Percentiles rank a stretch among this genome's conserved stretches.
Conservation (phyloP, 2,888 invertebrate genomes). For the Apotomis betuletana region DNA sequence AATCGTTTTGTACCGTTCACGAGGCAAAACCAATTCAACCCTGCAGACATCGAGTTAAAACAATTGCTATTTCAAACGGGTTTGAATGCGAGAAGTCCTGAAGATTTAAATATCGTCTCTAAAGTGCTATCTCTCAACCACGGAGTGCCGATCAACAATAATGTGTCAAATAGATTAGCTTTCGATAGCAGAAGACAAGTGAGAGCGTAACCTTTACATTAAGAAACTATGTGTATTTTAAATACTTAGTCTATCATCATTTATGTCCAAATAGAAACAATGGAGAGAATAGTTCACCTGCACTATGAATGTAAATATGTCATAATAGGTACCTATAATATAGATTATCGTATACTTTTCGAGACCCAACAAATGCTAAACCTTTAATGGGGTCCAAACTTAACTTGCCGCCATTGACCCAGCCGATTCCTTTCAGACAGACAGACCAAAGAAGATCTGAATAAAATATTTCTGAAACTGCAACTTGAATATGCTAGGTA, state of each 20-base stretch:
- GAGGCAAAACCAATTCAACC: constrained; percentile 68
- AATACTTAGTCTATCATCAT: background rate
- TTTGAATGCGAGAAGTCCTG: constrained; percentile 84
- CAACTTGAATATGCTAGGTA: constrained; percentile 1
- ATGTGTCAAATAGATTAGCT: constrained; percentile 69
- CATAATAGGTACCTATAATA: background rate
- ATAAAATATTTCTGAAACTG: background rate
- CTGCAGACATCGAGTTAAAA: constrained; percentile 84
- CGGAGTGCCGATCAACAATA: constrained; percentile 82
- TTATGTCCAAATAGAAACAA: background rate
- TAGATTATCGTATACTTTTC: background rate
- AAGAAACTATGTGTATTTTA: background rate
- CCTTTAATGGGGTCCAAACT: background rate
- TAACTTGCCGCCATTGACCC: background rate
- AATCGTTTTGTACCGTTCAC: constrained; percentile 65
- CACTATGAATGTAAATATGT: background rate
- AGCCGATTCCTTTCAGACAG: constrained; percentile 26
- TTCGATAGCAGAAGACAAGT: constrained; percentile 75
- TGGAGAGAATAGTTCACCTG: background rate
- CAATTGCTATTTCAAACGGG: constrained; percentile 87
- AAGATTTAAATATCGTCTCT: constrained; percentile 91
- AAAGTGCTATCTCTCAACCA: constrained; percentile 92
- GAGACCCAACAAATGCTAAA: background rate
- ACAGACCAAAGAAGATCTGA: constrained; percentile 39
- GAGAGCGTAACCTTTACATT: constrained; percentile 49